Conservation (phyloP, 1,140 invertebrate genomes). For the Matsumurasca onukii region DNA sequence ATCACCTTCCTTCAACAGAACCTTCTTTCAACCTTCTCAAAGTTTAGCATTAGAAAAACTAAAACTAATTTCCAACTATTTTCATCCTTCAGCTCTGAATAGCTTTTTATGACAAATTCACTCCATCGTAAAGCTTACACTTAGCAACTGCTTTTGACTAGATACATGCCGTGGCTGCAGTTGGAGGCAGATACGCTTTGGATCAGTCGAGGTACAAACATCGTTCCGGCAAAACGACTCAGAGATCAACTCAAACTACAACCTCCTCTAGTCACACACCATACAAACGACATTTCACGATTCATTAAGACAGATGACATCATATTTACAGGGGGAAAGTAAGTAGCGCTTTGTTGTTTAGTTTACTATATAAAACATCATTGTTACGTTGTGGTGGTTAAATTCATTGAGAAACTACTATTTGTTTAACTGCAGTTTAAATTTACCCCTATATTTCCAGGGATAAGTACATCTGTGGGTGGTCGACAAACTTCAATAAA, state of each 20-base stretch:
- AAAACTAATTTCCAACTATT: too few relatives aligned
- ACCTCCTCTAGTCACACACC: background rate
- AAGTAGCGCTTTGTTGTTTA: background rate
- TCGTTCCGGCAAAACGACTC: background rate
- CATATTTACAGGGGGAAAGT: slow-evolving; percentile 15
- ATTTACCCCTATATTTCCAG: slow-evolving; percentile 14
- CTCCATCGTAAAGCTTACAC: too few relatives aligned
- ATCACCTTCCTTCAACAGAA: too few relatives aligned
- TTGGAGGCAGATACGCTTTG: slow-evolving; percentile 1
- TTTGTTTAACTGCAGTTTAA: too few relatives aligned
- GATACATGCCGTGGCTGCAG: slow-evolving; percentile 21
- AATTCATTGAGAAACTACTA: too few relatives aligned
- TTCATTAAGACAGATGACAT: slow-evolving; percentile 9
- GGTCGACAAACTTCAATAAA: slow-evolving; percentile 11
- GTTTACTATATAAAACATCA: too few relatives aligned
- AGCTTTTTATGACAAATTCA: too few relatives aligned
- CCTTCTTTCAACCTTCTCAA: too few relatives aligned
- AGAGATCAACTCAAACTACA: background rate
- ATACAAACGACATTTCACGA: slow-evolving; percentile 14
- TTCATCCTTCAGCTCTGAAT: too few relatives aligned
- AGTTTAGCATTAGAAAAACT: too few relatives aligned
- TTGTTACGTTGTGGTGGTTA: too few relatives aligned
- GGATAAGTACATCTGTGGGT: slow-evolving; percentile 13
- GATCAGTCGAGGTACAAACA: background rate
- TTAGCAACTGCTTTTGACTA: too few relatives aligned